Conservation (phyloP, 1,140 invertebrate genomes). For the Antheraea mylitta region DNA sequence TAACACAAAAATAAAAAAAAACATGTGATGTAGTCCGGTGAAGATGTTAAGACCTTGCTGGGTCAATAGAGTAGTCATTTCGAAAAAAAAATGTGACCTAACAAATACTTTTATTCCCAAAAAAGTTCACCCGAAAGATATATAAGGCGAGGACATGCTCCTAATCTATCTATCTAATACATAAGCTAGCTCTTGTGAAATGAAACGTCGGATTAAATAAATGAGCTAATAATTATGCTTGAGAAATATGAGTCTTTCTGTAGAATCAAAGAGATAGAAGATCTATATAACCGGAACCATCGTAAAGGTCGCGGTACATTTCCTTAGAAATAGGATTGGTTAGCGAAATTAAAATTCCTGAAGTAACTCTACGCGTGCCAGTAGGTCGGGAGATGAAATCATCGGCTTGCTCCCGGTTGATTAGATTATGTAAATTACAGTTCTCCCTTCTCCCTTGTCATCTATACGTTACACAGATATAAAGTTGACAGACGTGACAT, state of each 20-base stretch:
- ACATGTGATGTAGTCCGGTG: too few relatives aligned
- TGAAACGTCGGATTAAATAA: neutral
- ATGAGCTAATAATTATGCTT: too few relatives aligned
- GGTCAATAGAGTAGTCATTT: too few relatives aligned
- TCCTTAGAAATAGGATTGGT: constrained; percentile 31
- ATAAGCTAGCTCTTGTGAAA: neutral
- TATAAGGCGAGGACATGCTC: too few relatives aligned
- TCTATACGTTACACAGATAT: constrained; percentile 28
- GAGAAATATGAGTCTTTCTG: too few relatives aligned
- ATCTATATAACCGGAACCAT: neutral
- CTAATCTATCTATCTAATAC: too few relatives aligned
- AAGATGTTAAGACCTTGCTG: too few relatives aligned
- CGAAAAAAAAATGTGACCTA: too few relatives aligned
- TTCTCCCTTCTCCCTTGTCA: constrained; percentile 41
- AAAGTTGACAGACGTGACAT: constrained; percentile 21
- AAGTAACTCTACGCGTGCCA: constrained; percentile 32
- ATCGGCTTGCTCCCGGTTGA: constrained; percentile 59
- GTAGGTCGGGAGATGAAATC: constrained; percentile 47
- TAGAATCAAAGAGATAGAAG: neutral
- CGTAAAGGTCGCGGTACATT: neutral
- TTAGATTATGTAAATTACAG: constrained; percentile 72
- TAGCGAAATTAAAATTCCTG: constrained; percentile 62
- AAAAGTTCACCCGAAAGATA: too few relatives aligned
- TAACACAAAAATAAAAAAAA: too few relatives aligned
- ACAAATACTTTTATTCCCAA: too few relatives aligned